Conservation (phyloP, 2,888 invertebrate genomes). For the Oxystoma pomonae region DNA sequence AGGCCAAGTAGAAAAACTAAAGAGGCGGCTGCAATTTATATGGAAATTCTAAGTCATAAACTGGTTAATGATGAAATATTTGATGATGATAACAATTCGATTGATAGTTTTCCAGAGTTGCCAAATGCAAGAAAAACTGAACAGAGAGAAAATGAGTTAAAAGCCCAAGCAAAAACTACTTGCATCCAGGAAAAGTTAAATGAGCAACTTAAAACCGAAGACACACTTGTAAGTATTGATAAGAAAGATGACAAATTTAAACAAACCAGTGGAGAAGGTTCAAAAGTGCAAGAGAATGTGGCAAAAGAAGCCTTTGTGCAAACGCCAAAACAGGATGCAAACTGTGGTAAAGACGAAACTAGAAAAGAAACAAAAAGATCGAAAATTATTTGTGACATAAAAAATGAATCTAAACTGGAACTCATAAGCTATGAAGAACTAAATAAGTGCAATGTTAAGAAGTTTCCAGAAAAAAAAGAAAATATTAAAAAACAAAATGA, state of each 20-base stretch:
- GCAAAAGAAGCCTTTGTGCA: too few species aligned
- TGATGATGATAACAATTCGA: slow-evolving; percentile 60
- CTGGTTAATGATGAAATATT: slow-evolving; percentile 59
- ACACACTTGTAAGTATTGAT: slow-evolving; percentile 17
- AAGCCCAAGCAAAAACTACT: slow-evolving; percentile 48
- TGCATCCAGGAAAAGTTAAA: slow-evolving; percentile 27
- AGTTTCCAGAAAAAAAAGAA: slow-evolving; percentile 7
- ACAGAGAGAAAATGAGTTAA: slow-evolving; percentile 57
- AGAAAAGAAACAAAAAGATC: slow-evolving; percentile 16
- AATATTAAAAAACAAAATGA: slow-evolving; percentile 1
- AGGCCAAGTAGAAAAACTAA: slow-evolving; percentile 68
- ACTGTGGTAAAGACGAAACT: not conserved
- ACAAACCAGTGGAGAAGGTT: too few species aligned
- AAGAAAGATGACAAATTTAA: slow-evolving; percentile 13
- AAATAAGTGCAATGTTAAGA: too few species aligned
- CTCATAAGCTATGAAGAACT: too few species aligned
- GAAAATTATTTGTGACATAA: slow-evolving; percentile 21
- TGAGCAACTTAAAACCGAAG: slow-evolving; percentile 19
- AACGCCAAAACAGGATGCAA: too few species aligned
- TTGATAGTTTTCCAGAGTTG: slow-evolving; percentile 64
- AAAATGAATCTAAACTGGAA: not conserved
- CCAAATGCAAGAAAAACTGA: slow-evolving; percentile 61
- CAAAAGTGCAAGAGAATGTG: slow-evolving; percentile 16
- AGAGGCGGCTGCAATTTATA: slow-evolving; percentile 69
- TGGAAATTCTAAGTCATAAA: slow-evolving; percentile 69